Evolutionary conservation across 2,888 invertebrate genomes (phyloP), one percentile per base, ranked within the genome.

Genomic region (Polietes domitor): DNA sequence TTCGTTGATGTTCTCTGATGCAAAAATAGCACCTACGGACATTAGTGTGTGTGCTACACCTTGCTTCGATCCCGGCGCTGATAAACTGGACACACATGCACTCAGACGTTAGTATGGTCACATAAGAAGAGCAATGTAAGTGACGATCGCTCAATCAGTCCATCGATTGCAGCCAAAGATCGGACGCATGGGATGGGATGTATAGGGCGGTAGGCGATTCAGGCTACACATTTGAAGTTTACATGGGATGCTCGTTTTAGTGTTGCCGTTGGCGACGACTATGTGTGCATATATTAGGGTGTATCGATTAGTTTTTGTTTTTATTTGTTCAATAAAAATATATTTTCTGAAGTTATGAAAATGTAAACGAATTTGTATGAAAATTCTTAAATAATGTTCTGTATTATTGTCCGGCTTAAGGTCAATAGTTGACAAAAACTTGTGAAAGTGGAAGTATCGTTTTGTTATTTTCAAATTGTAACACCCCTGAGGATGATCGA

Each of bases 131-230:
- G 58, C 79, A 83, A 83, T 41, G 37, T 21, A 21, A 53, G 6
- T 21, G 50, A 77, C 58, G 72, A 77, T 83, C 77, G 63, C 58
- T 58, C 58, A 58, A 58, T 80, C 80, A 77, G 71, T 43, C 53
- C 61, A 80, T 83, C 79, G 26, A 43, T 83, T 50, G 50, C n/a
- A 65, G 6, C 37, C 19, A 47, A 58, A 1, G 50, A 50, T 47
- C 43, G 26, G 17, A 47, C 21, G 21, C 9, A 41, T 65, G 21
- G 7, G 65, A 17, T 43, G 17, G 17, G 21, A 17, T 37, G 17
- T n/a, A 50, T 24, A 17, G 50, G 50, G 26, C 43, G 50, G n/a
- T 70, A 50, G 86, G 83, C 80, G 79, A 87, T 89, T 85, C 87
- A 86, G 58, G 58, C 58, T 24, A 58, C 58, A 58, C 43, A 41